Evolutionary conservation across 2,797 vertebrate species (phyloP).

Genomic region (Falco novaeseelandiae): DNA sequence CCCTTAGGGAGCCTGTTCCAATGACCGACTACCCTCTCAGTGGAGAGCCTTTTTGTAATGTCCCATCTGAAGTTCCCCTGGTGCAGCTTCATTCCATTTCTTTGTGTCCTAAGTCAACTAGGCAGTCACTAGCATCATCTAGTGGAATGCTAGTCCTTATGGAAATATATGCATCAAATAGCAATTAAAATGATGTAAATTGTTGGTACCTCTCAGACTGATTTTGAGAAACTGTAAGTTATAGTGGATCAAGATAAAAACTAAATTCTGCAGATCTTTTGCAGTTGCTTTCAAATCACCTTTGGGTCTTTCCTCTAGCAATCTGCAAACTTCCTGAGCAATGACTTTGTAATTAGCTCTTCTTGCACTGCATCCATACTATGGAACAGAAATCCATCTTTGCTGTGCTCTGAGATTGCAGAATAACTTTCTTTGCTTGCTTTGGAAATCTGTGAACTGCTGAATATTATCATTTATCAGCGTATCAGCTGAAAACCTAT

Average conservation of each 20-base stretch:
- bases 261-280: background rate
- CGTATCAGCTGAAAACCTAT: background rate
- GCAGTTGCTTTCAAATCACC: background rate
- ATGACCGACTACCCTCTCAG: background rate
- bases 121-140: background rate
- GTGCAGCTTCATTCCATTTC: background rate
- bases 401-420: background rate
- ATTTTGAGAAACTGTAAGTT: background rate
- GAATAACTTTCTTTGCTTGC: background rate
- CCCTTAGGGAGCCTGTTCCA: background rate
- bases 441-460: background rate
- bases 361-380: background rate
- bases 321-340: background rate
- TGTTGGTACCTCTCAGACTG: background rate
- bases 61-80: background rate
- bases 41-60: background rate
- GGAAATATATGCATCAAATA: background rate
- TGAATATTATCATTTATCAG: background rate
- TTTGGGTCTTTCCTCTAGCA: background rate
- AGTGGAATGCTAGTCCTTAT: background rate
- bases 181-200: background rate
- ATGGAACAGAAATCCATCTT: background rate
- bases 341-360: background rate
- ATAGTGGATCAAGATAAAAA: background rate
- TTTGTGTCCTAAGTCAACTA: background rate